Evolutionary conservation across 2,888 invertebrate species (phyloP).

Genomic region (Acanthosepion esculentum): DNA sequence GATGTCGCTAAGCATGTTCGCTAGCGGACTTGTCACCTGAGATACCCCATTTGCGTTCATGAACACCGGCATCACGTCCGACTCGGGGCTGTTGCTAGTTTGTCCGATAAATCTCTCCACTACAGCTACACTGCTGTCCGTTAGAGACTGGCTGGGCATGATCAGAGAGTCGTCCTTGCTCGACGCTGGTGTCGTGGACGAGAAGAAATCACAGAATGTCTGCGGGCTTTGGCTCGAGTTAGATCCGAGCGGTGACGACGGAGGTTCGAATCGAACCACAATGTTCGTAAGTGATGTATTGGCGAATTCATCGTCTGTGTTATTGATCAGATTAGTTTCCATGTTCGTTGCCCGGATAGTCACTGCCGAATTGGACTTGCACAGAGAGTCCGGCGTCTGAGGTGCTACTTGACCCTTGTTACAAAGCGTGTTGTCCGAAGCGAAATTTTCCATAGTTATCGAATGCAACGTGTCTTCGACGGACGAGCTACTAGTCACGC

Average conservation of each 20-base stretch:
- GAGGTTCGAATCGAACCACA: slow-evolving; percentile 72
- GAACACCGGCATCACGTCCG: slow-evolving; percentile 40
- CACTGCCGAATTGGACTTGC: slow-evolving; percentile 57
- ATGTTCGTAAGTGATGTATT: slow-evolving; percentile 64
- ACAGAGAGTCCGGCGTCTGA: slow-evolving; percentile 23
- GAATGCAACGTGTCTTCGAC: slow-evolving; percentile 47
- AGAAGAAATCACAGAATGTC: slow-evolving; percentile 58
- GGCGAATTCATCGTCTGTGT: slow-evolving; percentile 52
- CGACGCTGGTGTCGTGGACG: neutral
- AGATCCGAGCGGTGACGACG: slow-evolving; percentile 68
- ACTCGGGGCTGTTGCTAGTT: slow-evolving; percentile 44
- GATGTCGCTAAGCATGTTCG: slow-evolving; percentile 65
- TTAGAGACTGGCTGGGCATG: neutral
- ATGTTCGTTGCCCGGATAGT: slow-evolving; percentile 69
- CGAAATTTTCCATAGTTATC: slow-evolving; percentile 37
- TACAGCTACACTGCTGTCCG: neutral
- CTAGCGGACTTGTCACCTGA: slow-evolving; percentile 53
- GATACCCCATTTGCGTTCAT: slow-evolving; percentile 38
- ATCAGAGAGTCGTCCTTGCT: slow-evolving; percentile 9
- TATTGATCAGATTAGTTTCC: slow-evolving; percentile 50
- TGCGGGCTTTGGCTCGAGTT: slow-evolving; percentile 67
- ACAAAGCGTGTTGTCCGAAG: slow-evolving; percentile 42
- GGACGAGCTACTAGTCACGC: slow-evolving; percentile 25
- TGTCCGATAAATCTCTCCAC: slow-evolving; percentile 35
- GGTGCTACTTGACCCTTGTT: neutral